Base-by-base conservation (phyloP, 2,797 vertebrate genomes). In the Potorous gilbertii region DNA sequence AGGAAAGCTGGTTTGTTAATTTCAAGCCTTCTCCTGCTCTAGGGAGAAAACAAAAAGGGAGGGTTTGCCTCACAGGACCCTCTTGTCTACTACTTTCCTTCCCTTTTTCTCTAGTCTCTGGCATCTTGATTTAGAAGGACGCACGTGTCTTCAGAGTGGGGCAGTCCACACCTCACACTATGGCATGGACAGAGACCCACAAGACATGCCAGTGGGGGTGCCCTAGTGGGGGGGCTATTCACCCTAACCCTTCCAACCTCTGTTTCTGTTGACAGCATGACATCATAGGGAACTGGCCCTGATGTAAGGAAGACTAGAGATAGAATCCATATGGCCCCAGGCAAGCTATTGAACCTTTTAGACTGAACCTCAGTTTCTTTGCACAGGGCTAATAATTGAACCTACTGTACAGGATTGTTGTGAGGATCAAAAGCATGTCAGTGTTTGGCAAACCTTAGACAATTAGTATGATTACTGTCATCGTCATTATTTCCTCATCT, bases 21-120 rank as follows among this genome's bases (percentile, higher is more conserved):
- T 90, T 96, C 21, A 55, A 92, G 27, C 34, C 52, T 29, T 96
- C 31, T 24, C 12, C 96, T 95, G 57, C 54, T 90, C 27, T 55
- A 54, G 56, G 29, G 46, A 92, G 31, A 91, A 52, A 93, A 50
- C n/a, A n/a, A 50, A 66, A n/a, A 54, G 74, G 56, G 54, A 93
- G 62, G 2, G 40, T 91, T 92, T 29, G 21, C 40, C 4, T 92
- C 52, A 56, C 93, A 54, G 95, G 62, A 93, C 56, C 24, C 54
- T 96, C 34, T 55, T 89, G 28, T 4, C 21, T 93, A 14, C 57
- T 24, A 54, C 2, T 96, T 96, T 92, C 57, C 54, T 93, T 16
- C 92, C 31, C 59, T 66, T 66, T n/a, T 34, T 66, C 62, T 66
- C 62, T n/a, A 66, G 34, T 66, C 62, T 18, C 62, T 66, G 62